These are phyloP conservation scores for Chloebia gouldiae DNA, from an alignment of 2,113 vertebrate species.

Conservation along the genomic window DNA sequence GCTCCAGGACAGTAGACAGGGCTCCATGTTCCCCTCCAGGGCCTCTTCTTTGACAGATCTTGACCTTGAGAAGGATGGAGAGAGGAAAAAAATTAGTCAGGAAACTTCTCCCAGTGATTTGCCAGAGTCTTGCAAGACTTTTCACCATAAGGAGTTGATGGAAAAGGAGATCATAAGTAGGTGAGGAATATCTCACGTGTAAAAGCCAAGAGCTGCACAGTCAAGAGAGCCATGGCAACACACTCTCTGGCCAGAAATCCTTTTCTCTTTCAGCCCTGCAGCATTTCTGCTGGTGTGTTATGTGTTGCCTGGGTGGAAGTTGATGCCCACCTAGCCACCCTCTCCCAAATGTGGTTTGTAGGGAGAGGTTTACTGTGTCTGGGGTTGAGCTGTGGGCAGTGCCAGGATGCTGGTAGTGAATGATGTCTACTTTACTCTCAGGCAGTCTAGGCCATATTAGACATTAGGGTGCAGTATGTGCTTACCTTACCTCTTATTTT, in stretches of 20 bases:
- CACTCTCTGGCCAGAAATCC: neutral
- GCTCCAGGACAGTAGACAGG: neutral
- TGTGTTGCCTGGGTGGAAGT: neutral
- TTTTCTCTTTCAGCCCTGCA: neutral
- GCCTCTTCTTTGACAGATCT: neutral
- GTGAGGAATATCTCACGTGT: slow-evolving; percentile 50
- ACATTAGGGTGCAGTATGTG: neutral
- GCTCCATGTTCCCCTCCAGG: neutral
- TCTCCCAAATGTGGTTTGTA: neutral
- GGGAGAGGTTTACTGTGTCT: neutral
- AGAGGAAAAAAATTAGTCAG: neutral
- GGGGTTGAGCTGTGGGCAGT: neutral
- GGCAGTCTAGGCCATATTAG: neutral
- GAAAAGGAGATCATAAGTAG: slow-evolving; percentile 66
- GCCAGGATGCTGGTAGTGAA: neutral
- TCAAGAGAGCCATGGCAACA: neutral
- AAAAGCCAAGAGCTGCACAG: neutral
- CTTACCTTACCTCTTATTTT: neutral
- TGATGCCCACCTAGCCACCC: accelerated
- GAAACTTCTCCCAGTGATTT: neutral
- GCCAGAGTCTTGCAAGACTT: neutral
- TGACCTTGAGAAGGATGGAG: neutral
- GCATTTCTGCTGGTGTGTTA: neutral
- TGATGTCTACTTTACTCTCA: neutral
- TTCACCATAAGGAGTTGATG: neutral